Percentiles rank a stretch among this genome's conserved stretches.
These are phyloP conservation scores for Nasonia giraulti DNA, from an alignment of 1,140 invertebrate species.

Conservation along the genomic window DNA sequence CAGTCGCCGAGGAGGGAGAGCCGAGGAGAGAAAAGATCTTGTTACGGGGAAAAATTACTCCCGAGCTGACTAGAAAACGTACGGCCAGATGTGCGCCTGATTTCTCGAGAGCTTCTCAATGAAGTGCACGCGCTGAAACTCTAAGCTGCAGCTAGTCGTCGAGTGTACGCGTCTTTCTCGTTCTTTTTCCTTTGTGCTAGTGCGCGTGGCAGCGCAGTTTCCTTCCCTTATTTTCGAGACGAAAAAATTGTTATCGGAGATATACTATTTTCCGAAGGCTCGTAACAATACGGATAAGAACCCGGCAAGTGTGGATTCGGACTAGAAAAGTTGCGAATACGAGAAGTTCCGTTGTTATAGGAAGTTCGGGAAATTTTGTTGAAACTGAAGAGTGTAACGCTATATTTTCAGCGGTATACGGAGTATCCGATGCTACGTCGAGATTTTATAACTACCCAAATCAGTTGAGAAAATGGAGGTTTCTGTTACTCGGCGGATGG, in stretches of 20 bases:
- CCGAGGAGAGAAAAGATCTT: constrained; percentile 26
- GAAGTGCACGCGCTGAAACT: constrained; percentile 41
- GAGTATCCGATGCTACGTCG: not conserved
- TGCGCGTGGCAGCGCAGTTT: not conserved
- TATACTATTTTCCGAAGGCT: constrained; percentile 29
- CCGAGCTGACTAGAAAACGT: constrained; percentile 32
- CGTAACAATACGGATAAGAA: not conserved
- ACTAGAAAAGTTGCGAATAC: constrained; percentile 26
- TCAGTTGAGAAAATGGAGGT: not conserved
- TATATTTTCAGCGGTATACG: not conserved
- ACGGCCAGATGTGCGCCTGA: constrained; percentile 49
- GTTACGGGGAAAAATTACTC: constrained; percentile 52
- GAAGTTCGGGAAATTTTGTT: too few species aligned
- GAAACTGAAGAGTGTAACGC: not conserved
- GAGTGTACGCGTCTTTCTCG: not conserved
- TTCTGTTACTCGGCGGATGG: not conserved
- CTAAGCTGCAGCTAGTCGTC: constrained; percentile 30
- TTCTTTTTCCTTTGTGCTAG: not conserved
- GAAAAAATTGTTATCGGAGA: constrained; percentile 44
- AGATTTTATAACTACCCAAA: not conserved
- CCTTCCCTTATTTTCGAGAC: constrained; percentile 15
- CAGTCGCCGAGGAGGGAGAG: not conserved
- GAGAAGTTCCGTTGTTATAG: not conserved
- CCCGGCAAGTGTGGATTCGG: not conserved
- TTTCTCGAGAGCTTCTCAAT: constrained; percentile 52